phyloP scores from a whole-genome alignment of 2,797 vertebrate genomes.

The Otus scops region DNA sequence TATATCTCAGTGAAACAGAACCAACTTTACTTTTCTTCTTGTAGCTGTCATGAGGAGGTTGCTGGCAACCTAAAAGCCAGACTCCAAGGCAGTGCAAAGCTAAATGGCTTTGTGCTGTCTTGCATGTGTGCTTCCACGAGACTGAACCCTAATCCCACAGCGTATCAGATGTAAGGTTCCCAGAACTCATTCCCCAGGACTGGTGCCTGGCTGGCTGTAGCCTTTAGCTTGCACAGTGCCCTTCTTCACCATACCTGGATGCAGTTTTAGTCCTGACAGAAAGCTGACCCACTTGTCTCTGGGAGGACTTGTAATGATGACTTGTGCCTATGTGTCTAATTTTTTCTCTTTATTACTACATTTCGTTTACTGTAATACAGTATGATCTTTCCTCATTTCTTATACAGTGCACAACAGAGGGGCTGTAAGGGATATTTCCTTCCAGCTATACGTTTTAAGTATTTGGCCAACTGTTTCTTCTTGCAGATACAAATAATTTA shows the following conservation, averaged over 20 bases:
- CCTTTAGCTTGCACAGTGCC: neutral
- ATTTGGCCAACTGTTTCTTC: neutral
- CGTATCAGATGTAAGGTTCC: neutral
- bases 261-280: neutral
- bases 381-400: neutral
- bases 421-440: neutral
- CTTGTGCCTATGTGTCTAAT: neutral
- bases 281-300: neutral
- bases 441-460: neutral
- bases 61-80: neutral
- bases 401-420: neutral
- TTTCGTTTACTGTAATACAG: neutral
- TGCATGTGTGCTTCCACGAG: neutral
- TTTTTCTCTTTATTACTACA: neutral
- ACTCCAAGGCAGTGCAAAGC: neutral
- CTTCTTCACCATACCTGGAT: neutral
- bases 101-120: neutral
- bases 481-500: neutral
- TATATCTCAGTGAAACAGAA: neutral
- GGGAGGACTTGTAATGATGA: neutral
- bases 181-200: neutral
- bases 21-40: neutral
- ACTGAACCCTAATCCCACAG: neutral
- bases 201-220: neutral
- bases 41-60: neutral